Conservation (phyloP, 2,113 vertebrate species). For the Alectura lathami region DNA sequence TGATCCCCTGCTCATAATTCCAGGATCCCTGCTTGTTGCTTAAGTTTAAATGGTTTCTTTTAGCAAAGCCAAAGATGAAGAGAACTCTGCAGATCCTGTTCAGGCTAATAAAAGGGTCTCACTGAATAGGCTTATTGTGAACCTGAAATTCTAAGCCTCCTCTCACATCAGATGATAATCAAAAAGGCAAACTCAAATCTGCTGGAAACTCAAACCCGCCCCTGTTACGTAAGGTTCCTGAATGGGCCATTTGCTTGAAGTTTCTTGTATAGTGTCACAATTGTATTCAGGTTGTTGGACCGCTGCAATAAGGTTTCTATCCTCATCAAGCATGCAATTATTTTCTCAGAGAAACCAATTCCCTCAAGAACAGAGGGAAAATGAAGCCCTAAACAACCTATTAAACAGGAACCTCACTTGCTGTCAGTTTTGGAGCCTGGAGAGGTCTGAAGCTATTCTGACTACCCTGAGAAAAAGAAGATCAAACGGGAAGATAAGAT, state of each 20-base stretch:
- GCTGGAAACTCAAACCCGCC: slow-evolving; percentile 78
- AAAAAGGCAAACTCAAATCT: slow-evolving; percentile 75
- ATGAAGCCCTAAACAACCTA: slow-evolving; percentile 41
- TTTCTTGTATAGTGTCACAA: slow-evolving; percentile 59
- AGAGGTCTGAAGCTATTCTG: slow-evolving; percentile 37
- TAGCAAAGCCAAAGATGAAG: slow-evolving; percentile 70
- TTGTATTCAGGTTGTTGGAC: slow-evolving; percentile 63
- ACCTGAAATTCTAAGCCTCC: slow-evolving; percentile 77
- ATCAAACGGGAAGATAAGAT: slow-evolving; percentile 35
- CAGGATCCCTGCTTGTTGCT: slow-evolving; percentile 61
- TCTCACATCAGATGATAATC: slow-evolving; percentile 79
- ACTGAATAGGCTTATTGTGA: slow-evolving; percentile 76
- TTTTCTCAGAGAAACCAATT: slow-evolving; percentile 50
- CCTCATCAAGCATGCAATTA: slow-evolving; percentile 44
- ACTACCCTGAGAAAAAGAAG: slow-evolving; percentile 37
- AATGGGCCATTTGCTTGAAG: slow-evolving; percentile 70
- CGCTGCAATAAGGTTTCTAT: slow-evolving; percentile 55
- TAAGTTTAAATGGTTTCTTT: slow-evolving; percentile 78
- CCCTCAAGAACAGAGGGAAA: slow-evolving; percentile 46
- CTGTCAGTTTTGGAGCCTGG: slow-evolving; percentile 1
- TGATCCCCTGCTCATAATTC: slow-evolving; percentile 66
- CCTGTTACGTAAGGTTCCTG: slow-evolving; percentile 72
- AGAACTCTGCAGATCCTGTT: slow-evolving; percentile 67
- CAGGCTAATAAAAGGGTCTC: slow-evolving; percentile 69
- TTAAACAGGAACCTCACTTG: slow-evolving; percentile 24